Base-by-base conservation (phyloP, 2,888 invertebrate species). In the Aricia artaxerxes region DNA sequence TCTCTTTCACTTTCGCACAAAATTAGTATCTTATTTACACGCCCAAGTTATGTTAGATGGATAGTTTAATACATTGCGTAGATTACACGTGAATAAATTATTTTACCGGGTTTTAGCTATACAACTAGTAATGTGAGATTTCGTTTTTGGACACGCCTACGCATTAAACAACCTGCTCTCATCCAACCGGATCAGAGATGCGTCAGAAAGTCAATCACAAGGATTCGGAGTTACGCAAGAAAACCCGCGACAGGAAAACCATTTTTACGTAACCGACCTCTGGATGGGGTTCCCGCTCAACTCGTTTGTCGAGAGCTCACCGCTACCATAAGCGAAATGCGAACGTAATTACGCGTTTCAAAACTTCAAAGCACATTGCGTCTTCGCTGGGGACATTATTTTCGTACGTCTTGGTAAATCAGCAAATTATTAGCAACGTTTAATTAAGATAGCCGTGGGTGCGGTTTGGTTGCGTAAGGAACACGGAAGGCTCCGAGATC, bases 251-350 rank as follows among this genome's bases (percentile, higher is more conserved):
- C 89, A 90, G 89, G 91, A 91, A 92, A 92, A 88, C 85, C 83
- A 88, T 90, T 89, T 92, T 91, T 92, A 88, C 92, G 90, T 91
- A 92, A 91, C 84, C 89, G 88, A 91, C 89, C 88, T 89, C 90
- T 84, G 89, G 90, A 91, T 89, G 86, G 85, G 85, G 86, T 86
- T 91, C 91, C 90, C 88, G 88, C 87, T 86, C 89, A 91, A 93
- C 92, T 88, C 81, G 92, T 93, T 92, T 88, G 86, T 85, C 80
- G 81, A 86, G 86, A 88, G 85, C 87, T 85, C 85, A 79, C 79
- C 79, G 80, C 79, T 81, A 82, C 81, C 78, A 80, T 57, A 16
- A n/a, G 53, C 35, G 76, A 57, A 57, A 57, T 31, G 31, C 35
- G 53, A 53, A 6, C 31, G 31, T 57, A 13, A 49, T 35, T 13